Conservation (phyloP, 2,888 invertebrate species). For the Pelosia muscerda region DNA sequence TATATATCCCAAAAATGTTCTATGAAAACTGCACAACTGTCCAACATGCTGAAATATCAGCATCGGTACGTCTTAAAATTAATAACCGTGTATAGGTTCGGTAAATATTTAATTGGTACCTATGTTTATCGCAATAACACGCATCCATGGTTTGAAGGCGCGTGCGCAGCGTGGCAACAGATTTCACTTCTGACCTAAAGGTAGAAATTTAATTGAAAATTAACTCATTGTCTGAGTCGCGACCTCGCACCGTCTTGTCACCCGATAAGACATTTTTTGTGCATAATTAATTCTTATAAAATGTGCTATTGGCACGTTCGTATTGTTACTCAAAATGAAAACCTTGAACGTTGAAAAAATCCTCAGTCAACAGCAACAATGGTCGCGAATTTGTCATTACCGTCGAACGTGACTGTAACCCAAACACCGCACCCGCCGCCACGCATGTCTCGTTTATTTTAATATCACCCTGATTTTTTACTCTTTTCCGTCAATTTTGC, state of each 20-base stretch:
- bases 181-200: conserved; percentile 82
- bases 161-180: conserved; percentile 64
- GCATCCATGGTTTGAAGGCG: conserved; percentile 82
- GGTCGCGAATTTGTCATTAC: conserved; percentile 82
- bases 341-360: conserved; percentile 79
- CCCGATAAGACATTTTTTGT: conserved; percentile 59
- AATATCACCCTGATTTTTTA: conserved; percentile 80
- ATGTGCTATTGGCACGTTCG: conserved; percentile 79
- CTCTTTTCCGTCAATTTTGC: conserved; percentile 68
- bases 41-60: no score
- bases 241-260: conserved; percentile 60
- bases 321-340: conserved; percentile 75
- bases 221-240: conserved; percentile 65
- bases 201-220: conserved; percentile 75
- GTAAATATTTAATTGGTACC: conserved; percentile 77
- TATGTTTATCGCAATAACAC: conserved; percentile 82
- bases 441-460: conserved; percentile 75
- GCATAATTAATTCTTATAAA: conserved; percentile 76
- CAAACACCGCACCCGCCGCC: conserved; percentile 67
- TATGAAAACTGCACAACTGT: no score
- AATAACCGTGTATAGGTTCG: conserved; percentile 73
- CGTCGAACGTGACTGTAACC: conserved; percentile 77
- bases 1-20: no score
- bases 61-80: conserved; percentile 55
- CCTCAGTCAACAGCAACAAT: conserved; percentile 75